phyloP scores from a whole-genome alignment of 2,888 invertebrate genomes.

The Caradrina kadenii region DNA sequence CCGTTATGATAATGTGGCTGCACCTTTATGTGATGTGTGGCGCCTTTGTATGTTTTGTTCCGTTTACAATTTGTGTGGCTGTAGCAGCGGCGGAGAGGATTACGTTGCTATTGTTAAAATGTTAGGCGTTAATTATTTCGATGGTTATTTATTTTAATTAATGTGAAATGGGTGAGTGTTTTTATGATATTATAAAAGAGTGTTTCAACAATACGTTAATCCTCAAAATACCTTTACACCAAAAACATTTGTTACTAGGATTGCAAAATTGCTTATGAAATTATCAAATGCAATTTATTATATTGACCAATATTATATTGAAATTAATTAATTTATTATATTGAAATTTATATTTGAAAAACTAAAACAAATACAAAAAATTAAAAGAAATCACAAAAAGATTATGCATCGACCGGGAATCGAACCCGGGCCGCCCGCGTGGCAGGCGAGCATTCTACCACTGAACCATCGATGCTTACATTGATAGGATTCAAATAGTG shows the following conservation, averaged over 20 bases:
- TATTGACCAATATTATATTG: no score
- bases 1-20: slow-evolving; percentile 59
- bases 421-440: slow-evolving; percentile 90
- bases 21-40: slow-evolving; percentile 58
- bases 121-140: slow-evolving; percentile 52
- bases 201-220: neutral
- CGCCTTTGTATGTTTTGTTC: slow-evolving; percentile 43
- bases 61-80: slow-evolving; percentile 50
- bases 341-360: no score
- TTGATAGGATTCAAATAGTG: fast-evolving
- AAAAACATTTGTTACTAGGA: no score
- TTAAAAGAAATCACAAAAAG: slow-evolving; percentile 64
- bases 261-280: no score
- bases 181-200: neutral
- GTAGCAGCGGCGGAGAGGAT: slow-evolving; percentile 40
- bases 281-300: no score
- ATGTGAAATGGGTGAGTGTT: neutral
- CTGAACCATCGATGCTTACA: slow-evolving; percentile 90
- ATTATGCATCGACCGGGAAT: slow-evolving; percentile 88
- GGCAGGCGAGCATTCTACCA: slow-evolving; percentile 91
- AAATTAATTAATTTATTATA: no score
- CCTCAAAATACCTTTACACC: no score
- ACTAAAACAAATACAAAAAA: neutral
- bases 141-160: slow-evolving; percentile 20
- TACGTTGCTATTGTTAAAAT: slow-evolving; percentile 53